Base-by-base conservation (phyloP, 2,113 vertebrate species). In the Shinisaurus crocodilurus region DNA sequence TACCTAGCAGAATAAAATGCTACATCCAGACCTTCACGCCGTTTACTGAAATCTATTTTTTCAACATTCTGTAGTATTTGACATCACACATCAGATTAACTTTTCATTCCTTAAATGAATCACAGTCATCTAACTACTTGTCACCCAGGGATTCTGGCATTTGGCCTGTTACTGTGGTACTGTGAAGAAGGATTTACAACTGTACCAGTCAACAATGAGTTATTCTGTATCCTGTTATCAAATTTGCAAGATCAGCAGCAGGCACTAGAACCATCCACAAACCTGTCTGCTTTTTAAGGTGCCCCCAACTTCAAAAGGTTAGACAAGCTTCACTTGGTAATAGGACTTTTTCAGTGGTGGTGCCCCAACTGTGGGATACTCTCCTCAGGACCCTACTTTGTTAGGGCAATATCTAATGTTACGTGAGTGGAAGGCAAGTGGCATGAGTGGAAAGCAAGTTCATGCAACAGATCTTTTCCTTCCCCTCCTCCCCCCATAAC, bases 1-100 rank as follows among this genome's bases (percentile, higher is more conserved):
- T 85, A 88, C 93, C 92, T 88, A 67, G n/a, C 72, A 94, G 88
- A 89, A 0, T 25, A 88, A 94, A 91, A 91, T 85, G 83, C 4
- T 48, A 77, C 32, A 92, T 77, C 48, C 34, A 93, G 80, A 84
- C 77, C 93, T 90, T 95, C 79, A 50, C 83, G 25, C 27, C 93
- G 40, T 84, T 94, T 90, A 91, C 86, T 0, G 81, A 87, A n/a
- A 92, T 57, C 54, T 72, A 88, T 81, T 93, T 69, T 65, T 93
- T 87, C 45, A 50, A 2, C 6, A 10, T 82, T 74, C 85, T 91
- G 32, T 57, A 89, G 65, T n/a, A 88, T 93, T 34, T 1, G 0
- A 91, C 91, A 89, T 89, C 45, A 88, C 29, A 85, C 82, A 76
- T 76, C 50, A 75, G 0, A 0, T 45, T 67, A 94, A 86, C 20